A percentile compares a stretch with the other conserved stretches of the same genome.
These are phyloP conservation scores for Edolisoma coerulescens DNA, from an alignment of 2,113 vertebrate genomes.

Conservation along the genomic window DNA sequence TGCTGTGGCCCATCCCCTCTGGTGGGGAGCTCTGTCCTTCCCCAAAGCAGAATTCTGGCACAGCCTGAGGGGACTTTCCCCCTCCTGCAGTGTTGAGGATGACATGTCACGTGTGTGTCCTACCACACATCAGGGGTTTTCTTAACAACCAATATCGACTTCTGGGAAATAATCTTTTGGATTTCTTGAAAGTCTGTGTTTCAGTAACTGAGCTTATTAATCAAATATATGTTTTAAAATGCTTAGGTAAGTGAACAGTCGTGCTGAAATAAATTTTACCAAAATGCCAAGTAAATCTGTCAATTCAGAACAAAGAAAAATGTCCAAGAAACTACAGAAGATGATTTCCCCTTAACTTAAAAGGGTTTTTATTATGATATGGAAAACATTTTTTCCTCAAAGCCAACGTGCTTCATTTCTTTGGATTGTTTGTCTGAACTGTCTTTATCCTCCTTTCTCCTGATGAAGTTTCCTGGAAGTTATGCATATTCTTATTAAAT, in stretches of 20 bases:
- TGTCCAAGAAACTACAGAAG: background rate
- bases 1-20: background rate
- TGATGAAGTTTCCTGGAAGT: background rate
- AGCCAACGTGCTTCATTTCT: background rate
- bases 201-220: background rate
- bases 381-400: background rate
- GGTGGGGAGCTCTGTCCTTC: background rate
- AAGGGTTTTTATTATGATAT: background rate
- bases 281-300: background rate
- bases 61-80: background rate
- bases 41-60: background rate
- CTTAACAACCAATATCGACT: background rate
- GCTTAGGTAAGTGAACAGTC: background rate
- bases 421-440: background rate
- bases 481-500: slow-evolving; percentile 43
- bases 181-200: background rate
- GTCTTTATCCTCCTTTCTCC: background rate
- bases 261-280: background rate
- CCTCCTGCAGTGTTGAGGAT: background rate
- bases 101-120: background rate
- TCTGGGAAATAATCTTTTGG: background rate
- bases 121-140: background rate
- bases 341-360: background rate
- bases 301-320: background rate
- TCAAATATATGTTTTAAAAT: background rate